Evolutionary conservation across 1,140 invertebrate species (phyloP).

Genomic region (Caenorhabditis briggsae): DNA sequence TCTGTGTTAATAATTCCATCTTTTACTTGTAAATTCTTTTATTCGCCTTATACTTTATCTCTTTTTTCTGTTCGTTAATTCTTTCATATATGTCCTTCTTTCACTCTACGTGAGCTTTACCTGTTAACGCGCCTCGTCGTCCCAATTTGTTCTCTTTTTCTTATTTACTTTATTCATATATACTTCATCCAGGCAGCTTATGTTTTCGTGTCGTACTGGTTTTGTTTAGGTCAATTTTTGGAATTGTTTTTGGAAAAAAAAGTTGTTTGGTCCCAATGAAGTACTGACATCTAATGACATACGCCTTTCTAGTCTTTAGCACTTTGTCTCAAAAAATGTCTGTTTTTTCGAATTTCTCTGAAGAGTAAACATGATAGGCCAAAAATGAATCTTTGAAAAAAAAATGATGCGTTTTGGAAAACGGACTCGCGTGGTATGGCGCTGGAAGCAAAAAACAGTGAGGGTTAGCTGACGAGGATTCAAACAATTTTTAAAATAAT

Average conservation of each 20-base stretch:
- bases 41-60: not conserved
- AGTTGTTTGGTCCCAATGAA: slow-evolving; percentile 19
- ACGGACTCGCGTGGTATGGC: too few relatives aligned
- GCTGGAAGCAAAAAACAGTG: too few relatives aligned
- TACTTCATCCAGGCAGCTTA: not conserved
- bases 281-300: not conserved
- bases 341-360: too few relatives aligned
- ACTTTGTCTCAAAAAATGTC: too few relatives aligned
- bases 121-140: not conserved
- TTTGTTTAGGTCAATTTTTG: slow-evolving; percentile 15
- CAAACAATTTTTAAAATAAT: too few relatives aligned
- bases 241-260: not conserved
- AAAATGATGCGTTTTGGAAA: too few relatives aligned
- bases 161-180: not conserved
- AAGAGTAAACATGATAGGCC: too few relatives aligned
- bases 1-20: not conserved
- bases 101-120: slow-evolving; percentile 38
- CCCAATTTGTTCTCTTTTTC: slow-evolving; percentile 7
- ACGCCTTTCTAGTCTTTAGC: too few relatives aligned
- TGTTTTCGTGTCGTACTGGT: slow-evolving; percentile 21
- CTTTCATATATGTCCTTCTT: not conserved
- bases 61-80: not conserved
- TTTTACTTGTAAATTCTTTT: not conserved
- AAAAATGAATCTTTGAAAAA: too few relatives aligned
- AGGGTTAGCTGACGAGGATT: too few relatives aligned